Evolutionary conservation across 1,140 invertebrate species (phyloP).

Genomic region (Aphidius gifuensis): DNA sequence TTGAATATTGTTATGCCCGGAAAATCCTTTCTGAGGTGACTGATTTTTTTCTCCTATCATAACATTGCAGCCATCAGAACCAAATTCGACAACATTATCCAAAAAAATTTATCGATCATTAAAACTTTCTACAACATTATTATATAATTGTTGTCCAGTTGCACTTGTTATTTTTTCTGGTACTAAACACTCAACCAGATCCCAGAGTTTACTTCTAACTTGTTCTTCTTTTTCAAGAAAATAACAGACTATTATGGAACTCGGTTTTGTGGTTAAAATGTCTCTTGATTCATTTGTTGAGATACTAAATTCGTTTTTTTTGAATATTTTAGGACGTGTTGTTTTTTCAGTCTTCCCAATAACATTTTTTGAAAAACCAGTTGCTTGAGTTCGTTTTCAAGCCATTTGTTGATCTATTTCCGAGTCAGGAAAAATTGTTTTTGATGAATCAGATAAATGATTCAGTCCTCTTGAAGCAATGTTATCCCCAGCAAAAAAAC

Average conservation of each 20-base stretch:
- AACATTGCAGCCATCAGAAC: conserved; percentile 3
- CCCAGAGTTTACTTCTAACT: conserved; percentile 7
- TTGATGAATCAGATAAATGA: background rate
- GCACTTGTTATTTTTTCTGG: background rate
- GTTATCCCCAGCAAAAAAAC: conserved; percentile 1
- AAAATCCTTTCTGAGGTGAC: conserved; percentile 10
- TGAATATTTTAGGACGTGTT: conserved; percentile 15
- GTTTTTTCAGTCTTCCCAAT: conserved; percentile 25
- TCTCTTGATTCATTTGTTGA: conserved; percentile 33
- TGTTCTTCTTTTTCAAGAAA: background rate
- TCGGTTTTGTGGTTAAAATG: conserved; percentile 10
- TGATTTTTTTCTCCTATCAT: conserved; percentile 27
- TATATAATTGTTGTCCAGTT: conserved; percentile 35
- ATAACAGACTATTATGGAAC: background rate
- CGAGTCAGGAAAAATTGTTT: background rate
- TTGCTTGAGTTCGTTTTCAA: conserved; percentile 2
- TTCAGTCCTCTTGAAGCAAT: background rate
- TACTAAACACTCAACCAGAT: conserved; percentile 15
- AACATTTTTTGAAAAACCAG: conserved; percentile 24
- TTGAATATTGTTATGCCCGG: conserved; percentile 10
- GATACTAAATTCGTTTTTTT: conserved; percentile 29
- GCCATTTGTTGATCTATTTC: conserved; percentile 10
- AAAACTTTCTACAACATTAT: conserved; percentile 32
- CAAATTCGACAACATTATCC: conserved; percentile 46
- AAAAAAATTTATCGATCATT: conserved; percentile 33